A percentile compares a stretch with the other conserved stretches of the same genome.
phyloP scores from a whole-genome alignment of 2,888 invertebrate genomes.

The Anarsia innoxiella region DNA sequence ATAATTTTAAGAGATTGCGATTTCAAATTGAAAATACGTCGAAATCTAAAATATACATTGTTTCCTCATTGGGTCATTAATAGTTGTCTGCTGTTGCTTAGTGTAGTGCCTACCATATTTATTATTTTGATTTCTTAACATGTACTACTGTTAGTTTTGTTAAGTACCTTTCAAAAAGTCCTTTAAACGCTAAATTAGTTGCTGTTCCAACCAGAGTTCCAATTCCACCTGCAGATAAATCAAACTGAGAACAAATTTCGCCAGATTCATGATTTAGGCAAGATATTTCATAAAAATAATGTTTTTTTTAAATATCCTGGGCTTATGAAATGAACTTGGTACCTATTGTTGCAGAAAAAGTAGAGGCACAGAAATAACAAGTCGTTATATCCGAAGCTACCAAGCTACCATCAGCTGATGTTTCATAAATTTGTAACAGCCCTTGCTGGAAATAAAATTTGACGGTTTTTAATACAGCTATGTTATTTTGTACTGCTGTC shows the following conservation, averaged over 20 bases:
- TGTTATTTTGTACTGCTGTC: not conserved
- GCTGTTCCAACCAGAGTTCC: constrained; percentile 84
- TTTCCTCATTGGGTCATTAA: too few relatives aligned
- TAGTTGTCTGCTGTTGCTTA: too few relatives aligned
- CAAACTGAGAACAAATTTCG: not conserved
- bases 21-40: too few relatives aligned
- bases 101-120: too few relatives aligned
- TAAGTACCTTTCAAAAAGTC: constrained; percentile 56
- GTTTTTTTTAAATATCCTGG: constrained; percentile 1
- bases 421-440: constrained; percentile 72
- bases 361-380: constrained; percentile 83
- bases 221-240: constrained; percentile 71
- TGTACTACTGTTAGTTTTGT: too few relatives aligned
- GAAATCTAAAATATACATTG: too few relatives aligned
- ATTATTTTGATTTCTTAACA: too few relatives aligned
- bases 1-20: too few relatives aligned
- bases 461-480: not conserved
- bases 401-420: constrained; percentile 31
- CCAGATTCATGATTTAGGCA: too few relatives aligned
- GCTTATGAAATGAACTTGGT: too few relatives aligned
- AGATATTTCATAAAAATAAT: not conserved
- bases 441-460: constrained; percentile 61
- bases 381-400: constrained; percentile 81
- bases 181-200: constrained; percentile 86
- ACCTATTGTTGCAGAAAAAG: constrained; percentile 83